These are phyloP conservation scores for Aspiorhynchus laticeps DNA, from an alignment of 2,113 vertebrate species.

Conservation along the genomic window DNA sequence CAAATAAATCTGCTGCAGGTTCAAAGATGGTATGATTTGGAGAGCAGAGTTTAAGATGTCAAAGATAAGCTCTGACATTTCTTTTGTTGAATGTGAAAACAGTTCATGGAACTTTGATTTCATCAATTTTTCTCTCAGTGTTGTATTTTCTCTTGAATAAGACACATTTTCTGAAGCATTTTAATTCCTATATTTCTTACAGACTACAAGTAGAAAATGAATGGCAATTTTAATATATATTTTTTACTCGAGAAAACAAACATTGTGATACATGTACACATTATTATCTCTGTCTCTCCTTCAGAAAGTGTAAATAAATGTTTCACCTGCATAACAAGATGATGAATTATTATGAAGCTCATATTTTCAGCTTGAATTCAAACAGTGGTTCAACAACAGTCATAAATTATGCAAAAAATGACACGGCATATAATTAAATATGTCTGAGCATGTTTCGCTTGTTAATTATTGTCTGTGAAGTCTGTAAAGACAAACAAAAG, in stretches of 20 bases:
- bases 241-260: background rate
- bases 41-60: constrained; percentile 37
- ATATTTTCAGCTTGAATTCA: background rate
- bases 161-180: background rate
- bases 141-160: background rate
- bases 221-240: background rate
- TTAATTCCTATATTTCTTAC: background rate
- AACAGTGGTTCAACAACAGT: background rate
- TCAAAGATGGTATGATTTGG: constrained; percentile 45
- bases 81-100: background rate
- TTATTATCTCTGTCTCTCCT: background rate
- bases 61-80: constrained; percentile 34
- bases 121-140: background rate
- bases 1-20: constrained; percentile 38
- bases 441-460: constrained; percentile 12
- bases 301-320: background rate
- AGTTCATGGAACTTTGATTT: constrained; percentile 7
- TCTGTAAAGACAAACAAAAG: constrained; percentile 13
- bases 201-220: background rate
- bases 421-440: constrained; percentile 19
- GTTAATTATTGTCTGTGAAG: constrained; percentile 37
- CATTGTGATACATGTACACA: background rate
- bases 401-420: constrained; percentile 18
- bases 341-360: background rate
- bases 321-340: constrained; percentile 26